Base-by-base conservation (phyloP, 2,797 vertebrate species). In the Hozukius guyotensis region DNA sequence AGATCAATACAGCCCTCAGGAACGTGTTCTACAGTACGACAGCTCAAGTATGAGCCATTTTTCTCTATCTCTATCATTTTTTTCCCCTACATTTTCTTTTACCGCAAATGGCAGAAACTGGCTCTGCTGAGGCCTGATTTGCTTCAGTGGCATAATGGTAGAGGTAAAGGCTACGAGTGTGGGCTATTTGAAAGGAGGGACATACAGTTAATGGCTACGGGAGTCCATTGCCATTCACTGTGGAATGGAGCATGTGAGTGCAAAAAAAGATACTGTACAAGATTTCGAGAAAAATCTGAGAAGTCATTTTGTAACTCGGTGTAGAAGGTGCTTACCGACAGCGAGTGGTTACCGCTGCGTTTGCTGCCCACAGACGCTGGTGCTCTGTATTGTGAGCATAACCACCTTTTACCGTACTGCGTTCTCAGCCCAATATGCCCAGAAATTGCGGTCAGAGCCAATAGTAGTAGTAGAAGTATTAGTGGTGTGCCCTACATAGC, bases 1-100 rank as follows among this genome's bases (percentile, higher is more conserved):
- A 73, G 84, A 92, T 88, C 85, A 78, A 88, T 90, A 66, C 84
- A 64, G 42, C 66, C 72, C 53, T 72, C 46, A 61, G 74, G 73
- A 74, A 52, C n/a, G 53, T 75, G 63, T 65, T 74, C 59, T 63
- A 71, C 24, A 73, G 20, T 11, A 9, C 78, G 73, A 88, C 79
- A 82, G 59, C 70, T 87, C 61, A 82, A 82, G 60, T 75, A 61
- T 75, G 70, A 83, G 60, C 70, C 34, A 32, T 78, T 83, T 87
- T 12, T 32, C 31, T 55, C 60, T 25, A 9, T 66, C 55, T 38
- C 73, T 10, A 77, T 81, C 62, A 18, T 29, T 31, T 25, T 46
- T 70, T 57, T 27, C 27, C 3, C 67, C 34, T 77, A 22, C 49
- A 31, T 77, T 25, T 53, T 34, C 34, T 59, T 74, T 27, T 3